These are phyloP conservation scores for Saxidomus purpurata DNA, from an alignment of 1,140 invertebrate genomes.

Conservation along the genomic window DNA sequence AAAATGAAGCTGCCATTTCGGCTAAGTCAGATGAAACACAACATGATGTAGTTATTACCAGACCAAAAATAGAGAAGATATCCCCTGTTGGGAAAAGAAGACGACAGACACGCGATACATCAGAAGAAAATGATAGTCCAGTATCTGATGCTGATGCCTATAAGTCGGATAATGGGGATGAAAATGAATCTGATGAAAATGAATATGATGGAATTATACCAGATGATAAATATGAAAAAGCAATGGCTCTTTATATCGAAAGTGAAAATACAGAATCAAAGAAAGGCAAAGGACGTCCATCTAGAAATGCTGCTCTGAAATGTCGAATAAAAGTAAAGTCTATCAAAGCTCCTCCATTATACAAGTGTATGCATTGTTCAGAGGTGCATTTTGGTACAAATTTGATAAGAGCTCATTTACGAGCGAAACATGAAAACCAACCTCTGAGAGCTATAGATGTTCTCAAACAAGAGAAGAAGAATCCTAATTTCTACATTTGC, in stretches of 20 bases:
- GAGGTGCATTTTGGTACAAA: conserved; percentile 67
- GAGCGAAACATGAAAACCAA: conserved; percentile 56
- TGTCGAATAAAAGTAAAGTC: conserved; percentile 62
- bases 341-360: conserved; percentile 66
- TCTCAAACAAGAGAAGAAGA: conserved; percentile 60
- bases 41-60: neutral
- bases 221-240: conserved; percentile 63
- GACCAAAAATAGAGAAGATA: neutral
- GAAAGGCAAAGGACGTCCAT: conserved; percentile 60
- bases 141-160: neutral
- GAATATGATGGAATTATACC: conserved; percentile 63
- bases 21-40: neutral
- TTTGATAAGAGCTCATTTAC: conserved; percentile 68
- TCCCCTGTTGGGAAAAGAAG: neutral
- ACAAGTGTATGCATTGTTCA: conserved; percentile 71
- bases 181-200: conserved; percentile 53
- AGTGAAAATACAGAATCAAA: conserved; percentile 61
- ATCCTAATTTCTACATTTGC: conserved; percentile 53
- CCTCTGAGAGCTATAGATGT: conserved; percentile 69
- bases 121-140: neutral
- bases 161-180: neutral
- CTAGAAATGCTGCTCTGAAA: conserved; percentile 68
- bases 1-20: neutral
- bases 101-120: neutral
- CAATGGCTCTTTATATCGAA: conserved; percentile 70